Conservation (phyloP, 2,797 vertebrate genomes). For the Melanotaenia parkinsoni region DNA sequence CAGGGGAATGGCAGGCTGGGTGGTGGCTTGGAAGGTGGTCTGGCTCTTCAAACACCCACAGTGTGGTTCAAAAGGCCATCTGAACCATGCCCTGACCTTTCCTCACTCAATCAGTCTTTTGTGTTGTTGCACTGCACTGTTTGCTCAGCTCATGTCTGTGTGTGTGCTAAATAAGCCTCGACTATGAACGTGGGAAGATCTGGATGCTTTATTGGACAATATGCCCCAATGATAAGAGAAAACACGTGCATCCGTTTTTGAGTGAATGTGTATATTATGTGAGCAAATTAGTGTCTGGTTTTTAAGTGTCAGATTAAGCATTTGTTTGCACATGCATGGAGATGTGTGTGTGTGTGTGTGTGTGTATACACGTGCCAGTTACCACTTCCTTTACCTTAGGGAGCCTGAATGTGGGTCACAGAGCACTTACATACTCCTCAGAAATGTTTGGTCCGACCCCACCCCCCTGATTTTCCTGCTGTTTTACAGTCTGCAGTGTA, state of each 20-base stretch:
- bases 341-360: neutral
- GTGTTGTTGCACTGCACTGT: constrained; percentile 56
- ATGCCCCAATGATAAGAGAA: neutral
- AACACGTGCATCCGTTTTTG: constrained; percentile 9
- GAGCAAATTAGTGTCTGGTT: constrained; percentile 14
- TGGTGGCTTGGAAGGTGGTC: constrained; percentile 63
- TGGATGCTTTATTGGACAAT: constrained; percentile 24
- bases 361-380: constrained; percentile 8
- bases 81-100: constrained; percentile 78
- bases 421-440: constrained; percentile 71
- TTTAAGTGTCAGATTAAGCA: constrained; percentile 24
- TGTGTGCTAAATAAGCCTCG: constrained; percentile 7
- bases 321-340: constrained; percentile 14
- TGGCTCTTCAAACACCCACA: constrained; percentile 77
- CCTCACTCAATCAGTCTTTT: constrained; percentile 72
- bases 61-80: constrained; percentile 78
- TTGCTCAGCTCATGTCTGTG: constrained; percentile 25
- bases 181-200: constrained; percentile 1
- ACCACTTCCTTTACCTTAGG: constrained; percentile 65
- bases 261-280: constrained; percentile 2
- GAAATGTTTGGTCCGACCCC: constrained; percentile 47
- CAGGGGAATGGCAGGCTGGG: constrained; percentile 40
- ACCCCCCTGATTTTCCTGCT: constrained; percentile 30
- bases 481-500: constrained; percentile 52
- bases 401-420: constrained; percentile 72